Evolutionary conservation across 2,797 vertebrate genomes (phyloP).

Genomic region (Lepilemur ruficaudatus): DNA sequence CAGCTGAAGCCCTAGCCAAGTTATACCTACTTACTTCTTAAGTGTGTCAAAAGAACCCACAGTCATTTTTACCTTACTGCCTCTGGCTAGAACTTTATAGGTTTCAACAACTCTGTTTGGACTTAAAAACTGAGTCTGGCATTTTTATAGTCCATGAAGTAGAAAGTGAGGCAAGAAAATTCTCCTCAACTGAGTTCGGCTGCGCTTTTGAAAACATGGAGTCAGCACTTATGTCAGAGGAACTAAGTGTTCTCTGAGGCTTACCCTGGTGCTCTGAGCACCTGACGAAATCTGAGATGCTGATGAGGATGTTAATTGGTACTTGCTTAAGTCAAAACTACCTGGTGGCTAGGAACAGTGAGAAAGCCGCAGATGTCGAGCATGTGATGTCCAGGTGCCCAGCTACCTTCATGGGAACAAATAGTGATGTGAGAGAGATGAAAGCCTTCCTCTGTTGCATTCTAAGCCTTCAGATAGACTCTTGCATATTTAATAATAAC

Average conservation of each 20-base stretch:
- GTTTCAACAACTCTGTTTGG: not conserved
- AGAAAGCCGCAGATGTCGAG: not conserved
- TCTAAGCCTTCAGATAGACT: not conserved
- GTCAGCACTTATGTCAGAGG: not conserved
- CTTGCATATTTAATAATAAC: not conserved
- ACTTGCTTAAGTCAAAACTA: not conserved
- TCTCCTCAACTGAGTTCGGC: not conserved
- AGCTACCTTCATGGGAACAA: not conserved
- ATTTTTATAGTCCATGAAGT: not conserved
- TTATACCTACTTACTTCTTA: not conserved
- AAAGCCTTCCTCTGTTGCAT: not conserved
- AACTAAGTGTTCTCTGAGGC: not conserved
- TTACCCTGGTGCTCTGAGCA: not conserved
- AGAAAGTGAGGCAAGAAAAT: not conserved
- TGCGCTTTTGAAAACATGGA: not conserved
- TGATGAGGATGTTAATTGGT: not conserved
- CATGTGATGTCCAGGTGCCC: accelerated
- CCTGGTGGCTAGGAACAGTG: not conserved
- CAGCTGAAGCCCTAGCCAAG: not conserved
- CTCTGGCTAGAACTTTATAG: conserved; percentile 5
- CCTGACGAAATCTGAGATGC: not conserved
- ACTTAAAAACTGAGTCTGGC: not conserved
- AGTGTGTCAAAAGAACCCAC: not conserved
- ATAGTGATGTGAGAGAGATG: not conserved
- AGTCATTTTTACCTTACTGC: not conserved